Conservation (phyloP, 2,113 vertebrate species). For the Nibea albiflora region DNA sequence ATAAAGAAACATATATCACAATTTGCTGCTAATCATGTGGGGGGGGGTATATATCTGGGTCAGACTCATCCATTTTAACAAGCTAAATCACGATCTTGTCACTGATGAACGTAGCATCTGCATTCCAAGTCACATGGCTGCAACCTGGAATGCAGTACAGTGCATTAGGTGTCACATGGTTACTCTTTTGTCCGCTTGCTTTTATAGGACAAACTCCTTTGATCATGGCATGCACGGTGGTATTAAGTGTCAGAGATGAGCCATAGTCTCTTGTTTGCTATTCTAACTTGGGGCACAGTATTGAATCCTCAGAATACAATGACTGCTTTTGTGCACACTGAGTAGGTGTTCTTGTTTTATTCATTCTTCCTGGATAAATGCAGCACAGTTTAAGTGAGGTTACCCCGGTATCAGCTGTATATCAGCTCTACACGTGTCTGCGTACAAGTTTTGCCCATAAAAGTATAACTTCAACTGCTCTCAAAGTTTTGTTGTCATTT, state of each 20-base stretch:
- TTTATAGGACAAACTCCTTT: conserved; percentile 39
- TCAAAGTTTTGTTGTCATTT: not conserved
- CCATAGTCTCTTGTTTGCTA: conserved; percentile 42
- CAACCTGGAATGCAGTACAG: conserved; percentile 18
- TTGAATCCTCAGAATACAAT: conserved; percentile 46
- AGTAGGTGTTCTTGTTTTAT: conserved; percentile 46
- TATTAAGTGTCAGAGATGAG: conserved; percentile 55
- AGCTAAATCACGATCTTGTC: not conserved
- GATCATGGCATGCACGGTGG: conserved; percentile 25
- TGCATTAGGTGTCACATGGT: conserved; percentile 7
- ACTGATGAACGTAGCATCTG: not conserved
- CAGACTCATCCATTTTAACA: not conserved
- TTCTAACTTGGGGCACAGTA: conserved; percentile 37
- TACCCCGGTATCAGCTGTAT: conserved; percentile 19
- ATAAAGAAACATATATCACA: conserved; percentile 19
- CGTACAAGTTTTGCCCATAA: not conserved
- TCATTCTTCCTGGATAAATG: conserved; percentile 18
- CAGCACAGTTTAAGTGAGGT: conserved; percentile 4
- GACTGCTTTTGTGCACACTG: conserved; percentile 31
- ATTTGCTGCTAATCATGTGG: conserved; percentile 28
- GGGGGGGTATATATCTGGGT: not conserved
- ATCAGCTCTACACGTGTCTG: conserved; percentile 13
- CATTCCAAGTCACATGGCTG: conserved; percentile 12
- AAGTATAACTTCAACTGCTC: too few relatives aligned
- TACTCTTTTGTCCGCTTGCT: conserved; percentile 36